Evolutionary conservation across 2,113 vertebrate genomes (phyloP).

Genomic region (Herpetotheres cachinnans): DNA sequence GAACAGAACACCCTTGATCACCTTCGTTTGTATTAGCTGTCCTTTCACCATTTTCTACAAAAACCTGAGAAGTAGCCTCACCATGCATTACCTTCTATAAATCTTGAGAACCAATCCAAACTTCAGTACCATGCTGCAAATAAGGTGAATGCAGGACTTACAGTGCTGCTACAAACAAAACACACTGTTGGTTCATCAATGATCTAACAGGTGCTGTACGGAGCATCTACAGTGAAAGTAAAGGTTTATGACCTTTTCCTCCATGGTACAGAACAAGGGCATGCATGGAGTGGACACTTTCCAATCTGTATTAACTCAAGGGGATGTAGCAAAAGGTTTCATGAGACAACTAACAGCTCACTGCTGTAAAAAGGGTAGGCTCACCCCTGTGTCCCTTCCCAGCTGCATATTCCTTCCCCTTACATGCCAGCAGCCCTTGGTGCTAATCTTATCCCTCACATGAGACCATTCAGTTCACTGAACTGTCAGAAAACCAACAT

Average conservation of each 20-base stretch:
- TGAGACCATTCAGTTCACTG: not conserved
- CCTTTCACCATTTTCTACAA: not conserved
- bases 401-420: not conserved
- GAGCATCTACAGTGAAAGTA: not conserved
- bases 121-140: not conserved
- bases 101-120: not conserved
- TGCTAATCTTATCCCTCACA: not conserved
- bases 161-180: not conserved
- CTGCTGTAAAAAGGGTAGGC: not conserved
- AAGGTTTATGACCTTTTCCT: not conserved
- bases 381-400: not conserved
- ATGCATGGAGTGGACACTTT: not conserved
- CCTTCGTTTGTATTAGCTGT: not conserved
- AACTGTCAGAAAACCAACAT: not conserved
- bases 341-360: not conserved
- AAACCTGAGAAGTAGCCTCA: not conserved
- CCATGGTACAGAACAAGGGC: not conserved
- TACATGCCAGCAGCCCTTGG: not conserved
- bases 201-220: not conserved
- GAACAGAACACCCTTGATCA: not conserved
- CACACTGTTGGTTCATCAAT: not conserved
- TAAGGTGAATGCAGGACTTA: not conserved
- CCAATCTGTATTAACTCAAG: not conserved
- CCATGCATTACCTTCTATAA: not conserved
- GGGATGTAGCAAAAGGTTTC: not conserved